phyloP scores from a whole-genome alignment of 2,797 vertebrate species.

The Helarctos malayanus region DNA sequence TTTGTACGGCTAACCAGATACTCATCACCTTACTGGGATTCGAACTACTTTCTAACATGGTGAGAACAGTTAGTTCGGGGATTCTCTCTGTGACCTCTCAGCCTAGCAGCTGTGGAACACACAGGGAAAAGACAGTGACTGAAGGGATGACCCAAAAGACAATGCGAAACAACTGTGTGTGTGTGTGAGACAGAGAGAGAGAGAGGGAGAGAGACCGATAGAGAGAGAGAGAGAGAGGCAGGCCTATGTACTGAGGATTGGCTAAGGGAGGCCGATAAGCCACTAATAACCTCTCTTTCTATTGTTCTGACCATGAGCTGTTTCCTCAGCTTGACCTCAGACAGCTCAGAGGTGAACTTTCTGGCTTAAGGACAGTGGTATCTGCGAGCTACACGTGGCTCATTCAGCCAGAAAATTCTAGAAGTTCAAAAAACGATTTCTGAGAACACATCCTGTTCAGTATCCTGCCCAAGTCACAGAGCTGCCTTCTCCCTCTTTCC shows the following conservation, averaged over 20 bases:
- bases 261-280: neutral
- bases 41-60: constrained; percentile 58
- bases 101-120: constrained; percentile 36
- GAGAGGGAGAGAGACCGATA: neutral
- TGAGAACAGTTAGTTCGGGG: constrained; percentile 58
- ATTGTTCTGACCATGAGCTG: constrained; percentile 20
- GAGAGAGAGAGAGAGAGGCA: neutral
- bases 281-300: neutral
- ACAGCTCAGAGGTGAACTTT: constrained; percentile 33
- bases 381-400: neutral
- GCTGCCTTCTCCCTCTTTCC: neutral
- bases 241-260: neutral
- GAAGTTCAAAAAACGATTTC: neutral
- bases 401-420: constrained; percentile 21
- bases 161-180: constrained; percentile 2
- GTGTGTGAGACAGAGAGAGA: too few species aligned
- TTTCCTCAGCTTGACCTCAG: constrained; percentile 10
- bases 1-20: constrained; percentile 65
- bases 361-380: neutral
- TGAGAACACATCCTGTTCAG: neutral
- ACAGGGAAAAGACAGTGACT: constrained; percentile 39
- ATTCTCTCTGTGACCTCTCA: constrained; percentile 55
- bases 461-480: neutral
- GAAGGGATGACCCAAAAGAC: constrained; percentile 49
- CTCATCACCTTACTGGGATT: constrained; percentile 30